Evolutionary conservation across 2,797 vertebrate genomes (phyloP).

Genomic region (Pipistrellus nathusii): DNA sequence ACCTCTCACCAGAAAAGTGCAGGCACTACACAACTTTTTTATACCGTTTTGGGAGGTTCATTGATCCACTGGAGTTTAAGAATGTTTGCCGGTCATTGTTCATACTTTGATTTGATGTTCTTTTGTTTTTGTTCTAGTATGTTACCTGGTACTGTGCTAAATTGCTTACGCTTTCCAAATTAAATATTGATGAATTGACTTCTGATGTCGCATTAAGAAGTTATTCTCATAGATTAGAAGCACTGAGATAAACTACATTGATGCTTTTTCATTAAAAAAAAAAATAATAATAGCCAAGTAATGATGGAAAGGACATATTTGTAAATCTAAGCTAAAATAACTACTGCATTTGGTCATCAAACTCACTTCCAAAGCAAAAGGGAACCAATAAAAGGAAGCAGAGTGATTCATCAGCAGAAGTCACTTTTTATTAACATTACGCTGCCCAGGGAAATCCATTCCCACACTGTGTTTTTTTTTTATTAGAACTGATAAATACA

Average conservation of each 20-base stretch:
- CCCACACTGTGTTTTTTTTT: not conserved
- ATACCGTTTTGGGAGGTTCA: not conserved
- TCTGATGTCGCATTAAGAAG: constrained; percentile 51
- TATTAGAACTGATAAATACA: not conserved
- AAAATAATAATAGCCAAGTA: not conserved
- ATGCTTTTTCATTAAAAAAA: constrained; percentile 35
- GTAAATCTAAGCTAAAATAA: constrained; percentile 33
- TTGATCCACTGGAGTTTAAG: not conserved
- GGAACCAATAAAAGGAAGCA: not conserved
- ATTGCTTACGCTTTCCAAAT: constrained; percentile 56
- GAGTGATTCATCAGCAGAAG: not conserved
- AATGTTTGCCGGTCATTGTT: not conserved
- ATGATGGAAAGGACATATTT: not conserved
- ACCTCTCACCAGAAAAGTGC: not conserved
- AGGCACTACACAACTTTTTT: not conserved
- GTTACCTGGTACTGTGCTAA: constrained; percentile 8
- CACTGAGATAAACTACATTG: constrained; percentile 64
- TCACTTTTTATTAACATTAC: not conserved
- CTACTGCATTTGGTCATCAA: not conserved
- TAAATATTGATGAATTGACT: constrained; percentile 42
- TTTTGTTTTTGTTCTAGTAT: constrained; percentile 29
- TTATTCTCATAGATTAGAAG: constrained; percentile 64
- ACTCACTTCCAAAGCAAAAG: not conserved
- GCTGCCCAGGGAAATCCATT: not conserved
- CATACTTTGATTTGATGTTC: not conserved